These are phyloP conservation scores for Diprion similis DNA, from an alignment of 1,140 invertebrate species.

Conservation along the genomic window DNA sequence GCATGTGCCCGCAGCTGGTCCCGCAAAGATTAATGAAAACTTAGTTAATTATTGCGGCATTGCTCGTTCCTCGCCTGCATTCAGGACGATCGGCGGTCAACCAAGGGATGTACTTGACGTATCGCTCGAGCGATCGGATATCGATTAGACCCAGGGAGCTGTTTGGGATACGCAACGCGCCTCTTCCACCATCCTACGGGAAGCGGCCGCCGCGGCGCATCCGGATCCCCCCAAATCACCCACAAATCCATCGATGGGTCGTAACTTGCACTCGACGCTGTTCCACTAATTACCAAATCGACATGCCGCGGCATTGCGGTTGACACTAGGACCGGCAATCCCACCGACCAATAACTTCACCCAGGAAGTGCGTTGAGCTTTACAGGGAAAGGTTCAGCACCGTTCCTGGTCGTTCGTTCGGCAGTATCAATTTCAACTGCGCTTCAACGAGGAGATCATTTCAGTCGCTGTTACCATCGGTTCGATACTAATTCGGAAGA, in stretches of 20 bases:
- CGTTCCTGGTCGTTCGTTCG: too few species aligned
- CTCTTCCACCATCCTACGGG: background rate
- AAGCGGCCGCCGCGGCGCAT: background rate
- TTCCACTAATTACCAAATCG: constrained; percentile 54
- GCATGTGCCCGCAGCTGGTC: constrained; percentile 46
- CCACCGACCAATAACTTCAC: background rate
- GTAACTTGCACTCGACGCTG: constrained; percentile 52
- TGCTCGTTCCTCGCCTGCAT: background rate
- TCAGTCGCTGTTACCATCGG: too few species aligned
- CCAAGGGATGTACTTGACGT: constrained; percentile 54
- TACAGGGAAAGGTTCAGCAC: background rate
- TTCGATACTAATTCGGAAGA: too few species aligned
- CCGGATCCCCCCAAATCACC: background rate
- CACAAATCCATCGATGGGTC: constrained; percentile 35
- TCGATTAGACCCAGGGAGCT: constrained; percentile 39
- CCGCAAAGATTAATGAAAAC: constrained; percentile 54
- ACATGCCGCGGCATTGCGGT: constrained; percentile 37
- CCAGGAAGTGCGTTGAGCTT: background rate
- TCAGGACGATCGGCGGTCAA: background rate
- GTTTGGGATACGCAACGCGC: constrained; percentile 28
- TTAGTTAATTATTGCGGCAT: constrained; percentile 47
- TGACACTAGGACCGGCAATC: constrained; percentile 37
- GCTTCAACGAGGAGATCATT: too few species aligned
- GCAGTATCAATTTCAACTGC: too few species aligned
- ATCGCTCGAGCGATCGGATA: constrained; percentile 52